Evolutionary conservation across 2,113 vertebrate species (phyloP).

Genomic region (Furnarius figulus): DNA sequence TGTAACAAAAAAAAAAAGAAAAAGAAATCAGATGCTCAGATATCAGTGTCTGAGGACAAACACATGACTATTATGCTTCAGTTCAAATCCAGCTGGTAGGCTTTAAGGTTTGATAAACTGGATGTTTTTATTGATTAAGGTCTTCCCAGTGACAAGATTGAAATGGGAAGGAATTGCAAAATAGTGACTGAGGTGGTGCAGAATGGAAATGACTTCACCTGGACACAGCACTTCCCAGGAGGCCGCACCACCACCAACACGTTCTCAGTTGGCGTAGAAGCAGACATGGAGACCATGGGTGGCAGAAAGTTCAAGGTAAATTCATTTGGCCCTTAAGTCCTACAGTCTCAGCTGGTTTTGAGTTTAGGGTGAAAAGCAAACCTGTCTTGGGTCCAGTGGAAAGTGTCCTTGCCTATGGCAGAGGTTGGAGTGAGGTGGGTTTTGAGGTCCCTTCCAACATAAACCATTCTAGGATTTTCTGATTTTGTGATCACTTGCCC

Average conservation of each 20-base stretch:
- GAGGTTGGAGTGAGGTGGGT: neutral
- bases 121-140: constrained; percentile 65
- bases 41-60: neutral
- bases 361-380: neutral
- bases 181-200: constrained; percentile 86
- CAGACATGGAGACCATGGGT: constrained; percentile 89
- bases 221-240: constrained; percentile 84
- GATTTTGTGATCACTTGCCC: neutral
- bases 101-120: neutral
- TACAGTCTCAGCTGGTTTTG: neutral
- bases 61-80: neutral
- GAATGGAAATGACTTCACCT: constrained; percentile 84
- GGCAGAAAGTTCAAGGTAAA: constrained; percentile 94
- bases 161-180: constrained; percentile 86
- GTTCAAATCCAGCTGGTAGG: neutral
- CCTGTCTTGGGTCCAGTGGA: neutral
- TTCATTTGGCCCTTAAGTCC: neutral
- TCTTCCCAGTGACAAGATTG: constrained; percentile 77
- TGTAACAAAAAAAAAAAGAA: neutral
- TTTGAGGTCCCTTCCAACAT: neutral
- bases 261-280: constrained; percentile 85
- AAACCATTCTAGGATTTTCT: neutral
- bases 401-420: neutral
- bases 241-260: constrained; percentile 81
- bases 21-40: neutral